These are phyloP conservation scores for Cotesia congregata DNA, from an alignment of 2,888 invertebrate species.

Conservation along the genomic window DNA sequence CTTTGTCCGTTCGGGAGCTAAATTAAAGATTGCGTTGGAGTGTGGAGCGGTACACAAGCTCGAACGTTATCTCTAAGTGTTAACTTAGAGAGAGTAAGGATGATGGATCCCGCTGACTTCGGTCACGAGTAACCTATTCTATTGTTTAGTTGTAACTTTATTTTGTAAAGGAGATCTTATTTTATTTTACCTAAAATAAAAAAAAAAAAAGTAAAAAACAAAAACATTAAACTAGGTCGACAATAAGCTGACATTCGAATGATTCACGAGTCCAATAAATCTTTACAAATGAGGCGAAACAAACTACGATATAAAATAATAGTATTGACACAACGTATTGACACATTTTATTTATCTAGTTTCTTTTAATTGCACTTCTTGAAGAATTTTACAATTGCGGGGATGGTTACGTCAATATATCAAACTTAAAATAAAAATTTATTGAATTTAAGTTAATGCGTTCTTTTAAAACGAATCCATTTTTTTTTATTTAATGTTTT, in stretches of 20 bases:
- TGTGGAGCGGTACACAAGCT: too few species aligned
- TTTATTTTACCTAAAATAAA: not conserved
- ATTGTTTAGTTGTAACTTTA: too few species aligned
- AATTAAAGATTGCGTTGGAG: too few species aligned
- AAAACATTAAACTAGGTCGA: conserved; percentile 26
- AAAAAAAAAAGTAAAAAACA: not conserved
- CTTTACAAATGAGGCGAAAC: conserved; percentile 3
- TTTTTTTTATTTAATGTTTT: too few species aligned
- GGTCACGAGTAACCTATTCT: too few species aligned
- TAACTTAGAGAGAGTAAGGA: too few species aligned
- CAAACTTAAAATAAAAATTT: not conserved
- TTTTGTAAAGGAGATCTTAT: too few species aligned
- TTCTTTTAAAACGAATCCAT: too few species aligned
- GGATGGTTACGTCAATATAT: not conserved
- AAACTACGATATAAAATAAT: conserved; percentile 16
- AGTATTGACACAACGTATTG: not conserved
- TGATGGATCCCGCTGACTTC: too few species aligned
- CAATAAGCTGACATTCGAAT: conserved; percentile 38
- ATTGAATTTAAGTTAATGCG: too few species aligned
- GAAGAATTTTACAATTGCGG: conserved; percentile 6
- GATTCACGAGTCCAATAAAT: conserved; percentile 36
- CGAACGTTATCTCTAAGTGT: too few species aligned
- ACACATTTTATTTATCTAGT: conserved; percentile 13
- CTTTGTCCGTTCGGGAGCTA: too few species aligned
- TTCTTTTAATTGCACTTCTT: conserved; percentile 17